These are phyloP conservation scores for Pterobdella sp. DNA, from an alignment of 2,888 invertebrate genomes.

Conservation along the genomic window DNA sequence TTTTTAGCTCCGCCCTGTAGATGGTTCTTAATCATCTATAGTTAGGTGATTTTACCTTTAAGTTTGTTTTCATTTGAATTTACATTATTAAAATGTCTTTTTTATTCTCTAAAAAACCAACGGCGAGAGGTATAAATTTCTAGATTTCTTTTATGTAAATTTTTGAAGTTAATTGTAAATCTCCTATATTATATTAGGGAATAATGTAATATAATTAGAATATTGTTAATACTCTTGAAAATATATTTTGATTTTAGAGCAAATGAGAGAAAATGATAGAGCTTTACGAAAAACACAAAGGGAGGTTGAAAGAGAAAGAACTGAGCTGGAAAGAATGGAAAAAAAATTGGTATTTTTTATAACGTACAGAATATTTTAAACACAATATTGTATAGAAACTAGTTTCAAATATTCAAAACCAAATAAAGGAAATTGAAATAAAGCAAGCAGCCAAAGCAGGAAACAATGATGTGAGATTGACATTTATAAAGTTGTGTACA, in stretches of 20 bases:
- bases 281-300: slow-evolving; percentile 70
- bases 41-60: too few relatives aligned
- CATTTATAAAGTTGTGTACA: not conserved
- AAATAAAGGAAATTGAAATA: slow-evolving; percentile 69
- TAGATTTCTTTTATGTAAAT: too few relatives aligned
- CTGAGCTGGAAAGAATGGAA: slow-evolving; percentile 75
- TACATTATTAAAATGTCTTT: too few relatives aligned
- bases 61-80: too few relatives aligned
- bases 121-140: slow-evolving; percentile 29
- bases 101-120: slow-evolving; percentile 34
- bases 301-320: slow-evolving; percentile 74
- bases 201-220: too few relatives aligned
- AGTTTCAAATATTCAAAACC: slow-evolving; percentile 3
- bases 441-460: slow-evolving; percentile 79
- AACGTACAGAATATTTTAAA: not conserved
- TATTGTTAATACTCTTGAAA: too few relatives aligned
- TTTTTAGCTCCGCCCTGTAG: too few relatives aligned
- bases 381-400: not conserved
- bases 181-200: too few relatives aligned
- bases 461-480: slow-evolving; percentile 63
- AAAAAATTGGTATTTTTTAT: slow-evolving; percentile 66
- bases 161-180: too few relatives aligned
- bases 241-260: too few relatives aligned
- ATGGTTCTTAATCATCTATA: too few relatives aligned
- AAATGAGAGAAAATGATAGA: slow-evolving; percentile 73